Evolutionary conservation across 2,888 invertebrate species (phyloP).

Genomic region (Latrodectus elegans): DNA sequence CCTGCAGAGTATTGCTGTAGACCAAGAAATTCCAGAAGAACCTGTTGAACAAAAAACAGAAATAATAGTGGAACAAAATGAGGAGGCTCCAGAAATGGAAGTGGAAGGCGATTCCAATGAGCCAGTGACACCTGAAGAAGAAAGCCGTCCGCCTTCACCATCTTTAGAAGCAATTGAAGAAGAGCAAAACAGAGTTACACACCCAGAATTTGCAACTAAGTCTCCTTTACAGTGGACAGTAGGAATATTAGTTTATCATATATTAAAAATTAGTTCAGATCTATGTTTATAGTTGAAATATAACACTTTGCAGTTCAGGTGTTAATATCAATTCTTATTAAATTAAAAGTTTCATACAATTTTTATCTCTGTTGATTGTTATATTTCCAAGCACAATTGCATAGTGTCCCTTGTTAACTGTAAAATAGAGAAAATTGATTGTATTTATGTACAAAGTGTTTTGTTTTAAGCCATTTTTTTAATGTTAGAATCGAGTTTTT

Average conservation of each 20-base stretch:
- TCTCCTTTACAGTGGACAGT: conserved; percentile 81
- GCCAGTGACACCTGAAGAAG: not conserved
- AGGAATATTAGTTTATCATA: conserved; percentile 45
- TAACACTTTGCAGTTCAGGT: not conserved
- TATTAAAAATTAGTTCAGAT: not conserved
- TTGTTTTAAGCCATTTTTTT: too few relatives aligned
- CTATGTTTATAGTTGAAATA: not conserved
- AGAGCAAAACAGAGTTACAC: not conserved
- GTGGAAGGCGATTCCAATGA: conserved; percentile 15
- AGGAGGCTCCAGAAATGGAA: conserved; percentile 36
- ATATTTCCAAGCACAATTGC: too few relatives aligned
- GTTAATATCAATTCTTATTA: not conserved
- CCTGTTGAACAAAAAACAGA: conserved; percentile 21
- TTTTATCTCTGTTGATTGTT: too few relatives aligned
- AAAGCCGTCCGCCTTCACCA: conserved; percentile 31
- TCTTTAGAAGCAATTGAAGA: not conserved
- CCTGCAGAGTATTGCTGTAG: conserved; percentile 10
- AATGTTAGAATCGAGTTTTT: too few relatives aligned
- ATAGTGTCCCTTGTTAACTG: too few relatives aligned
- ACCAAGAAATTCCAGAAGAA: conserved; percentile 31
- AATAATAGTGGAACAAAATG: not conserved
- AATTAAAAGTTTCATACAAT: too few relatives aligned
- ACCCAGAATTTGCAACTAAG: conserved; percentile 74
- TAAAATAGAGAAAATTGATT: too few relatives aligned
- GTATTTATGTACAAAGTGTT: too few relatives aligned